A percentile compares a stretch with the other conserved stretches of the same genome.
phyloP scores from a whole-genome alignment of 53 echinoderm and acorn worm species.

The Holothuria scabra region DNA sequence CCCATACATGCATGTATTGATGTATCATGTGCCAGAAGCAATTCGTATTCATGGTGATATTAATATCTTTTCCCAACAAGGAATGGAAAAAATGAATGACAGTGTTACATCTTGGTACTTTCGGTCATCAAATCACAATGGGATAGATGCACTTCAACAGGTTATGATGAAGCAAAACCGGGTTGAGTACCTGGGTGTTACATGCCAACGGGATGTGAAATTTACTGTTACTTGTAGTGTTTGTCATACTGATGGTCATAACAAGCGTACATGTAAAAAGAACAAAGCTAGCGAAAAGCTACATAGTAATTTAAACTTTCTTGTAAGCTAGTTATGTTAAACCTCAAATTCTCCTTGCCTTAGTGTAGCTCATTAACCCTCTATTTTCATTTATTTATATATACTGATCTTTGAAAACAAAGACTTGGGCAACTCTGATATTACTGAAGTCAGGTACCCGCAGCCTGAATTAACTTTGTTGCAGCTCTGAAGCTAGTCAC shows the following conservation, averaged over 20 bases:
- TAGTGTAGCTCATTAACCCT: no score
- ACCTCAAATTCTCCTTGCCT: no score
- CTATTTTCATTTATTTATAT: no score
- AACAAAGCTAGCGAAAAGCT: no score
- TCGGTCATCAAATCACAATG: conserved; percentile 48
- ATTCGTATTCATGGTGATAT: conserved; percentile 41
- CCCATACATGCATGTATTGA: conserved; percentile 66
- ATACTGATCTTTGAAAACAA: no score
- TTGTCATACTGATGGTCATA: conserved; percentile 43
- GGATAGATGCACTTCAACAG: conserved; percentile 49
- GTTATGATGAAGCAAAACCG: conserved; percentile 51
- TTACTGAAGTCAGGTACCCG: no score
- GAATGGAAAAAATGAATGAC: conserved; percentile 64
- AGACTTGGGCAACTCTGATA: no score
- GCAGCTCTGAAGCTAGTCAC: no score
- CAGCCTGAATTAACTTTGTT: no score
- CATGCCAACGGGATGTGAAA: conserved; percentile 14
- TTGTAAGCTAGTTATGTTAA: no score
- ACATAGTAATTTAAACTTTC: no score
- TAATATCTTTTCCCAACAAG: conserved; percentile 61
- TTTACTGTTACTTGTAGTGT: conserved; percentile 47
- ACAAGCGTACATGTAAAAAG: conserved; percentile 49
- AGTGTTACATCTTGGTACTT: conserved; percentile 53
- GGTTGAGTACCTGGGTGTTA: conserved; percentile 22
- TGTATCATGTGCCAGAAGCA: conserved; percentile 54